Base-by-base conservation (phyloP, 2,113 vertebrate genomes). In the Tachycineta bicolor region DNA sequence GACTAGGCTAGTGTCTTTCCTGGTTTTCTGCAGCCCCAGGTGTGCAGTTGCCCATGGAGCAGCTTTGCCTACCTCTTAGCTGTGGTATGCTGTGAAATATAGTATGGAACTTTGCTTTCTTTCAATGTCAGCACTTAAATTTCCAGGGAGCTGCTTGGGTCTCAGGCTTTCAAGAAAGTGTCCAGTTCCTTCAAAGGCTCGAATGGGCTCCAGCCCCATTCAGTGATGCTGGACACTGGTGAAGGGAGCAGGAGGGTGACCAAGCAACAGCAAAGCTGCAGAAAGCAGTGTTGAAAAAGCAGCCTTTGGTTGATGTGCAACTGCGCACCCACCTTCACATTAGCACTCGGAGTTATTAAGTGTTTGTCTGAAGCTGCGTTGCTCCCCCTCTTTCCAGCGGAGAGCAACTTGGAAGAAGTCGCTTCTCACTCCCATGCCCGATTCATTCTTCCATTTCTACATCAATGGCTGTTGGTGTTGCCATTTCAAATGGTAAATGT, bases 281-380 rank as follows among this genome's bases (percentile, higher is more conserved):
- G 78, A 76, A 77, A 85, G 20, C 31, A 26, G 25, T 34, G 37
- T 73, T 80, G 59, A 56, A 84, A 70, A 50, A 23, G 8, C 68
- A 65, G 29, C 6, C 6, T 71, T 60, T 43, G 24, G 31, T 43
- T 26, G 29, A 28, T 74, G 6, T 33, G 16, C 26, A 5, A 77
- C 37, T 60, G 78, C 62, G 16, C 3, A 1, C 0, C 1, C 70
- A 75, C 64, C 69, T 82, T 94, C 2, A 0, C 1, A 0, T 33
- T n/a, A 34, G 44, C 9, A 3, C 16, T 23, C 41, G 25, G 59
- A 20, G 26, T 69, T 47, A 22, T 16, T 29, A 43, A 52, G 12
- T 25, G 10, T 63, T 58, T 25, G 2, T 14, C 46, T 29, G 58
- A 52, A 71, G 53, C 49, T 3, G 2, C 0, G 0, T n/a, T 74